Evolutionary conservation across 2,888 invertebrate species (phyloP).

Genomic region (Drosophila picticornis): DNA sequence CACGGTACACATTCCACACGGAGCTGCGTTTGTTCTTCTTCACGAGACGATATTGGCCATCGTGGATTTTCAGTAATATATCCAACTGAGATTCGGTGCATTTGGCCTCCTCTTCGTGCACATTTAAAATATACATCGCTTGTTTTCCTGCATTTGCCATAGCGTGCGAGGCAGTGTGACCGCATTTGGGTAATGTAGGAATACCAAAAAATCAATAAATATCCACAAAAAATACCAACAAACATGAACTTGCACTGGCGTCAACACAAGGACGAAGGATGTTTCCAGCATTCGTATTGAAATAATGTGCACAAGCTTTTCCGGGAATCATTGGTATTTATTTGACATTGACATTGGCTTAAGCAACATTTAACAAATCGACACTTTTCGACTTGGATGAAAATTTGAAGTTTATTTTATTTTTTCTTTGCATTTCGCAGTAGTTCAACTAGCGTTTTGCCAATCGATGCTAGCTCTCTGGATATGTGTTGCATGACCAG

Average conservation of each 20-base stretch:
- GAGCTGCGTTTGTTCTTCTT: constrained; percentile 54
- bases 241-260: background rate
- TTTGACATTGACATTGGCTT: background rate
- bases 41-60: constrained; percentile 52
- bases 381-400: background rate
- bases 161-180: constrained; percentile 22
- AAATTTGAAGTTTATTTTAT: background rate
- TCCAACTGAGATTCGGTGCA: constrained; percentile 67
- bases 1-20: constrained; percentile 67
- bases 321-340: background rate
- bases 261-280: background rate
- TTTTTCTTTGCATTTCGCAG: constrained; percentile 33
- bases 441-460: constrained; percentile 39
- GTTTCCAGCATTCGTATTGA: background rate
- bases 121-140: constrained; percentile 64
- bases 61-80: constrained; percentile 60
- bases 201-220: background rate
- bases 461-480: constrained; percentile 38
- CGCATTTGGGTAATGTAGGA: background rate
- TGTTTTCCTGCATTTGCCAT: constrained; percentile 33
- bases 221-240: constrained; percentile 5
- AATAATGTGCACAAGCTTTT: background rate
- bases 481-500: constrained; percentile 62
- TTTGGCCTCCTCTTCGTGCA: constrained; percentile 55
- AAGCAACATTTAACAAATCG: background rate